Evolutionary conservation across 2,113 vertebrate genomes (phyloP), one percentile per base, ranked within the genome.

Genomic region (Spheniscus mendiculus): DNA sequence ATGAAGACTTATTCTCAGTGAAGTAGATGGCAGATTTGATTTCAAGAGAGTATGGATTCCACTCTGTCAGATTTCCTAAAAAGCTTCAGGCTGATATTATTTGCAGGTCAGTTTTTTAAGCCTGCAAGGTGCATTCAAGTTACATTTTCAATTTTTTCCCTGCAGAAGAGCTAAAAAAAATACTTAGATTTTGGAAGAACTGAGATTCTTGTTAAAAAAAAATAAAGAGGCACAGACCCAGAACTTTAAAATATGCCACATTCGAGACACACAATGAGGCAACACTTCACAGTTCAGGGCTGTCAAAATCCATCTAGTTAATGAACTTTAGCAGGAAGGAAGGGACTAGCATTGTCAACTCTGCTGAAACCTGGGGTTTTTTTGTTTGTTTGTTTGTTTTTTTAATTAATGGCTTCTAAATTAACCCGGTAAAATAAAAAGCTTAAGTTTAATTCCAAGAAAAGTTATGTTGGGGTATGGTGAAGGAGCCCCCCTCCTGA

Each of bases 21-120:
- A 94, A 90, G 90, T 53, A 79, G 85, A 77, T 83, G 69, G 84
- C 10, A 88, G 71, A 95, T 94, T 87, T 94, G 87, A 93, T 96
- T 96, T 92, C 66, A 80, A 9, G 38, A n/a, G 49, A 87, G 62
- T 88, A 82, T 77, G n/a, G 70, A 82, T 95, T 83, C 40, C 10
- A 69, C 19, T 82, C 73, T 52, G 12, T 45, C 52, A 93, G 61
- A 53, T 77, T 87, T 88, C 32, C 58, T 93, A 61, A 87, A 95
- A 93, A 69, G 40, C 40, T 77, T 91, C 53, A 69, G 49, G 56
- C 65, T 94, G 66, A 82, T 95, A 91, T 87, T 80, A 86, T 96
- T 93, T 90, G 58, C 70, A 91, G 78, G 47, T 88, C 63, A 70
- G 50, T 30, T 89, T 95, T 91, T 82, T 58, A 91, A 91, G 61